These are phyloP conservation scores for Heterotilapia buettikoferi DNA, from an alignment of 2,113 vertebrate species.

Conservation along the genomic window DNA sequence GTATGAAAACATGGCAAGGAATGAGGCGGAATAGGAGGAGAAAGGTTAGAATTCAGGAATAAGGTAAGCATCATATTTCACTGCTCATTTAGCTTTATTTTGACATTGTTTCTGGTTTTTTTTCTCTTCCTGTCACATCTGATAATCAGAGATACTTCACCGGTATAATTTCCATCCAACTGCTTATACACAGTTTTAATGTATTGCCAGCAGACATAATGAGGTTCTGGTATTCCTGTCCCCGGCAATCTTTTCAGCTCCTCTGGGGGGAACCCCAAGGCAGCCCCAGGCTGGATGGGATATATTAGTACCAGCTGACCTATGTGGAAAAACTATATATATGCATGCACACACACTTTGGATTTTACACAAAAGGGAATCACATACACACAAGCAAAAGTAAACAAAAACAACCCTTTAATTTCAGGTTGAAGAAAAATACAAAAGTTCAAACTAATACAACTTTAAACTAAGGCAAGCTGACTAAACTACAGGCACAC, in stretches of 20 bases:
- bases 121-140: neutral
- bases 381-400: neutral
- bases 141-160: neutral
- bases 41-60: neutral
- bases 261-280: neutral
- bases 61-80: neutral
- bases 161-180: neutral
- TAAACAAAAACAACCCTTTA: neutral
- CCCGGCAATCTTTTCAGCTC: neutral
- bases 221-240: neutral
- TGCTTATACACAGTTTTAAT: neutral
- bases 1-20: neutral
- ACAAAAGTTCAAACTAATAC: neutral
- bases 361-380: neutral
- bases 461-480: neutral
- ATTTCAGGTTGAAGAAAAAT: neutral
- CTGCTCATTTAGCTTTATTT: neutral
- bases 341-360: neutral
- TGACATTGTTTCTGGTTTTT: neutral
- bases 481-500: neutral
- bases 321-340: neutral
- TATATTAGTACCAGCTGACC: neutral
- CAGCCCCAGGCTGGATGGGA: neutral
- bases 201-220: neutral
- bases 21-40: neutral